phyloP scores from a whole-genome alignment of 2,888 invertebrate species.

The Catocala sponsa region DNA sequence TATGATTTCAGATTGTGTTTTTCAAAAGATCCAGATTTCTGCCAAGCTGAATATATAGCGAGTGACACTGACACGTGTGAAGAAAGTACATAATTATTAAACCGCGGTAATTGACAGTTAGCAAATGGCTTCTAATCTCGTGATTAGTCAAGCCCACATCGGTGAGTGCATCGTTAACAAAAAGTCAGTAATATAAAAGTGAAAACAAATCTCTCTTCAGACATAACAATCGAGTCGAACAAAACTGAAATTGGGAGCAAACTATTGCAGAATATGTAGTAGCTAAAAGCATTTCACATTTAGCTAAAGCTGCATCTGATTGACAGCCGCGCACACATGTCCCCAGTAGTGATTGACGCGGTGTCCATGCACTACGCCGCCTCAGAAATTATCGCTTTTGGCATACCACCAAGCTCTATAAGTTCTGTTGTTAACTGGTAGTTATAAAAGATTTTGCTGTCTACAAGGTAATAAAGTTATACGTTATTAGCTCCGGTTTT shows the following conservation, averaged over 20 bases:
- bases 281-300: conserved; percentile 41
- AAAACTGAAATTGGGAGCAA: conserved; percentile 19
- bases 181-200: too few relatives aligned
- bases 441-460: conserved; percentile 7
- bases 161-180: too few relatives aligned
- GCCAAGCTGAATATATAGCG: too few relatives aligned
- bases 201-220: background rate
- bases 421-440: conserved; percentile 36
- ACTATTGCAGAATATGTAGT: conserved; percentile 15
- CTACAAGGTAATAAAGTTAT: background rate
- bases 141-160: too few relatives aligned
- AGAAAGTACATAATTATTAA: too few relatives aligned
- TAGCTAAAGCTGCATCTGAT: conserved; percentile 45
- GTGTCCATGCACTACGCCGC: conserved; percentile 60
- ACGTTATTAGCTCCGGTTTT: too few relatives aligned
- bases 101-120: too few relatives aligned
- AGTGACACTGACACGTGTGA: too few relatives aligned
- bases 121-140: too few relatives aligned
- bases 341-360: conserved; percentile 61
- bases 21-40: background rate
- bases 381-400: conserved; percentile 71
- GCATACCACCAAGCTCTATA: conserved; percentile 67
- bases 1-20: conserved; percentile 1
- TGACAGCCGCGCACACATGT: conserved; percentile 50
- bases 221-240: conserved; percentile 10